Evolutionary conservation across 2,113 vertebrate genomes (phyloP), one percentile per base, ranked within the genome.

Genomic region (Salminus brasiliensis): DNA sequence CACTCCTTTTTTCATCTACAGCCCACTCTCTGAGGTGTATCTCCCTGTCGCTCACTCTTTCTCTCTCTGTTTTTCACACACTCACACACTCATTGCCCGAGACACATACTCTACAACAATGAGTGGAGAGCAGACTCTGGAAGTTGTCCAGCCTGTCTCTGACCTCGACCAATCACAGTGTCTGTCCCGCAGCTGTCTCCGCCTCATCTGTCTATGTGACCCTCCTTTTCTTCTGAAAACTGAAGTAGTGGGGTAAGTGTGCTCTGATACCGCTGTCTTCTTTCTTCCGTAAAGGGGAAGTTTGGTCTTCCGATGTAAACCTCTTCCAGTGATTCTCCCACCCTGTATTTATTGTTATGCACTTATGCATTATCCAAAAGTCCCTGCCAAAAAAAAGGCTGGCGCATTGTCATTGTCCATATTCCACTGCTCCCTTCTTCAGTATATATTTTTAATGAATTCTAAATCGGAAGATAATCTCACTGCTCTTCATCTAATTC

Each of bases 81-180:
- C 74, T 77, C 84, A 85, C 74, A 86, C 71, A 80, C 84, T 89
- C 81, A 86, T 81, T 84, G 84, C 85, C 77, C 88, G 85, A 86
- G 72, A 13, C 55, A 47, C 72, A 32, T 29, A 65, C 25, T 29
- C 55, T 85, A 87, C 91, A 79, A 89, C 84, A 74, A 66, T 1
- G 43, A 29, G 88, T 88, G 90, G 41, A 81, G 86, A 62, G 85
- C 63, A 2, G 23, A 1, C 13, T 41, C 21, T 74, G 79, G 83
- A 60, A 57, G 25, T 78, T 67, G 72, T 49, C 76, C 68, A 81
- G 39, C 62, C 66, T 47, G 27, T 49, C 69, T 45, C 30, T 87
- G 86, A 86, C 84, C 87, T 45, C 68, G 7, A 55, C 79, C 75
- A 77, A 79, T 73, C 76, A 67, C 55, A 81, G 30, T 39, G 13